Evolutionary conservation across 2,888 invertebrate genomes (phyloP).

Genomic region (Dermolepida albohirtum): DNA sequence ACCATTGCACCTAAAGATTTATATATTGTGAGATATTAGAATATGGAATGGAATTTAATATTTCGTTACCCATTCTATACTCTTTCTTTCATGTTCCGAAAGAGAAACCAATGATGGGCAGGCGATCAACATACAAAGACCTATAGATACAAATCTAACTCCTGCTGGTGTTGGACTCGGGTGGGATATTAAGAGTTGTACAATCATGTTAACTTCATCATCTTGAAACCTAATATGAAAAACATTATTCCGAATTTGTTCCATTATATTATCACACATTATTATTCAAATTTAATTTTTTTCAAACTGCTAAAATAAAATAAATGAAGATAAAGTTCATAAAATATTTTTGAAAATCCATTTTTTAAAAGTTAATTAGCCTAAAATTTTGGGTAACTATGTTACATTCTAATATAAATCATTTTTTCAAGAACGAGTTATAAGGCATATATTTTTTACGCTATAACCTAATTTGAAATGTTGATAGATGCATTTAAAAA

Average conservation of each 20-base stretch:
- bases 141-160: conserved; percentile 91
- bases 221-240: conserved; percentile 78
- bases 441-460: too few relatives aligned
- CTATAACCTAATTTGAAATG: neutral
- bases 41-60: neutral
- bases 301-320: too few relatives aligned
- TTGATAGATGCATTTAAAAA: too few relatives aligned
- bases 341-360: too few relatives aligned
- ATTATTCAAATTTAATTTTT: too few relatives aligned
- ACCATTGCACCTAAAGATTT: conserved; percentile 77
- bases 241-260: too few relatives aligned
- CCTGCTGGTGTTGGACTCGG: conserved; percentile 93
- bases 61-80: conserved; percentile 83
- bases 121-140: conserved; percentile 93
- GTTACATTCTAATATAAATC: too few relatives aligned
- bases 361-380: too few relatives aligned
- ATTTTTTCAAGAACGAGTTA: too few relatives aligned
- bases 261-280: too few relatives aligned
- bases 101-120: conserved; percentile 84
- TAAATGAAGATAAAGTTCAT: too few relatives aligned
- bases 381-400: too few relatives aligned
- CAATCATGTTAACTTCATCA: conserved; percentile 87
- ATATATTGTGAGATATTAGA: neutral
- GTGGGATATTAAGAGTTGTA: conserved; percentile 87
- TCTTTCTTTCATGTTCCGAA: conserved; percentile 84